Evolutionary conservation across 2,888 invertebrate genomes (phyloP).

Genomic region (Euphydryas editha): DNA sequence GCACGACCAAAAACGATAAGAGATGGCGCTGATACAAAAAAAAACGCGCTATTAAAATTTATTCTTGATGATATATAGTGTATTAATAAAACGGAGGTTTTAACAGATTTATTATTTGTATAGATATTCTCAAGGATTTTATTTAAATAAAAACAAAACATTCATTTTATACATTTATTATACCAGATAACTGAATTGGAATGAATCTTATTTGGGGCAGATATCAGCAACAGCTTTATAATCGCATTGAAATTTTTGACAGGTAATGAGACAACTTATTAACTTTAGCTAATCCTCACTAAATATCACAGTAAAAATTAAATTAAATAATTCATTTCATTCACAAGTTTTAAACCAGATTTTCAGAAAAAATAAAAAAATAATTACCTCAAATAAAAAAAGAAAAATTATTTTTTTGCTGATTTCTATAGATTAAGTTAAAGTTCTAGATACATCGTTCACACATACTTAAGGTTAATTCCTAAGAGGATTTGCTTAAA

Average conservation of each 20-base stretch:
- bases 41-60: too few species aligned
- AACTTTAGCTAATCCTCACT: conserved; percentile 64
- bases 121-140: too few species aligned
- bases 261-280: conserved; percentile 44
- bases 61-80: too few species aligned
- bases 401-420: conserved; percentile 9
- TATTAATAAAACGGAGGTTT: too few species aligned
- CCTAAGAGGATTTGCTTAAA: conserved; percentile 70
- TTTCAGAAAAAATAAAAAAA: conserved; percentile 27
- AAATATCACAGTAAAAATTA: conserved; percentile 78
- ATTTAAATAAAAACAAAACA: background rate
- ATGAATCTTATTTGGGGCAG: conserved; percentile 37
- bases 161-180: background rate
- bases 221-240: conserved; percentile 18
- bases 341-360: conserved; percentile 19
- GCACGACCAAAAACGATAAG: too few species aligned
- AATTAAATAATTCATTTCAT: conserved; percentile 49
- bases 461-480: conserved; percentile 57
- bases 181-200: conserved; percentile 34
- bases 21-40: too few species aligned
- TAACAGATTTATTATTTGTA: too few species aligned
- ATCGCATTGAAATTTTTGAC: conserved; percentile 42
- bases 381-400: conserved; percentile 21
- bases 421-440: conserved; percentile 41
- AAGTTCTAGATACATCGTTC: conserved; percentile 57